Evolutionary conservation across 2,113 vertebrate genomes (phyloP).

Genomic region (Noctilio leporinus): DNA sequence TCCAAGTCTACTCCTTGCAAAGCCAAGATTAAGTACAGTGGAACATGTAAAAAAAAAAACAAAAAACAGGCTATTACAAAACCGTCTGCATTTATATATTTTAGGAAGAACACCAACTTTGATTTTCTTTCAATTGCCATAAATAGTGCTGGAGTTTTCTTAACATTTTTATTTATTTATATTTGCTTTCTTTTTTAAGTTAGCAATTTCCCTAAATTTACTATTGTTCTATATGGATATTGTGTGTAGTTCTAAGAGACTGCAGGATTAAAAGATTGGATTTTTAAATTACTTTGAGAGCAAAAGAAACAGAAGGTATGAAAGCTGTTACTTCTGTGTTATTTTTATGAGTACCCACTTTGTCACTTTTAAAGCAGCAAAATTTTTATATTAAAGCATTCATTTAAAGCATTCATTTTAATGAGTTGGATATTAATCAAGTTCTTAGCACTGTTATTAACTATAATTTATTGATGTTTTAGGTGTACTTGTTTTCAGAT

Average conservation of each 20-base stretch:
- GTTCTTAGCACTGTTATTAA: conserved; percentile 59
- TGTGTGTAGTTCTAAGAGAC: not conserved
- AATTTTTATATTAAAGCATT: conserved; percentile 67
- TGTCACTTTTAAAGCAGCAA: conserved; percentile 52
- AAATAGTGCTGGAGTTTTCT: conserved; percentile 17
- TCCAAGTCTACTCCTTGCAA: not conserved
- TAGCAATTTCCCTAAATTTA: not conserved
- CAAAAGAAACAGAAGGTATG: conserved; percentile 30
- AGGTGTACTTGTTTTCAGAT: conserved; percentile 66
- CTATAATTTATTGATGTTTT: conserved; percentile 61
- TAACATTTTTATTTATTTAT: conserved; percentile 13
- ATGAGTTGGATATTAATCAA: conserved; percentile 62
- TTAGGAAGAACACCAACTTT: not conserved
- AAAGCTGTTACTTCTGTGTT: conserved; percentile 17
- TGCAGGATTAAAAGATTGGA: not conserved
- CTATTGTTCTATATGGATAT: not conserved
- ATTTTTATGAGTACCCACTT: conserved; percentile 56
- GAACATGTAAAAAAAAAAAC: not conserved
- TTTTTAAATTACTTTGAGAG: not conserved
- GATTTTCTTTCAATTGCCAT: conserved; percentile 31
- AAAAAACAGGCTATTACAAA: conserved; percentile 23
- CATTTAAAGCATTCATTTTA: conserved; percentile 70
- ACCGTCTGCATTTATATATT: not conserved
- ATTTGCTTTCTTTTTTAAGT: not conserved
- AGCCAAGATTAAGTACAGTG: conserved; percentile 35